Percentiles rank a stretch among this genome's conserved stretches.
Evolutionary conservation across 2,888 invertebrate genomes (phyloP).

Genomic region (Sesamia inferens): DNA sequence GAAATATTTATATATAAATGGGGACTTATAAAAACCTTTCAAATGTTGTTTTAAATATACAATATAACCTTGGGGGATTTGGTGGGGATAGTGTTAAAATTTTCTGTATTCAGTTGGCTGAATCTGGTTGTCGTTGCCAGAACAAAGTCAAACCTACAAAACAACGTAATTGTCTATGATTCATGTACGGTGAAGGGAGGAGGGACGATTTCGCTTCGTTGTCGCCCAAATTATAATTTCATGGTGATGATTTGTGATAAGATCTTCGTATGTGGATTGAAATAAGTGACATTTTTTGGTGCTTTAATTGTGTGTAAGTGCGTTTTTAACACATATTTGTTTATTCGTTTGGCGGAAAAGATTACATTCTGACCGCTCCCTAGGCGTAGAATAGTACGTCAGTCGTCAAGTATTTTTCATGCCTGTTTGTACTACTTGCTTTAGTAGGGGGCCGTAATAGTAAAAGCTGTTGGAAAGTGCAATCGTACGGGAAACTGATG

Average conservation of each 20-base stretch:
- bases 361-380: conserved; percentile 88
- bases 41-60: too few species aligned
- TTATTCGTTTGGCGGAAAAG: conserved; percentile 73
- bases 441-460: conserved; percentile 85
- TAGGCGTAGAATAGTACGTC: conserved; percentile 85
- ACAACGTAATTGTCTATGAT: conserved; percentile 78
- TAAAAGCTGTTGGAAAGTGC: conserved; percentile 90
- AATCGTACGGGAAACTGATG: conserved; percentile 83
- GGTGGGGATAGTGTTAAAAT: too few species aligned
- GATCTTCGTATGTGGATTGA: conserved; percentile 77
- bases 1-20: not conserved
- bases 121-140: conserved; percentile 39
- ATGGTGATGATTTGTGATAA: conserved; percentile 82
- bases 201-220: conserved; percentile 88
- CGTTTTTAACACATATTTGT: conserved; percentile 68
- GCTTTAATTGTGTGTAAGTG: conserved; percentile 75
- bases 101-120: conserved; percentile 29
- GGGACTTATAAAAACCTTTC: not conserved
- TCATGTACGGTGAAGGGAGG: conserved; percentile 85
- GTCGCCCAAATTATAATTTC: conserved; percentile 84
- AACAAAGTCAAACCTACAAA: conserved; percentile 54
- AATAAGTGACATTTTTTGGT: conserved; percentile 80
- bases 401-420: conserved; percentile 87
- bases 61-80: too few species aligned
- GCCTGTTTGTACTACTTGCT: conserved; percentile 87